Evolutionary conservation across 92 coral and sea anemone genomes (phyloP), one percentile per base, ranked within the genome.

Genomic region (Plumapathes pennacea): DNA sequence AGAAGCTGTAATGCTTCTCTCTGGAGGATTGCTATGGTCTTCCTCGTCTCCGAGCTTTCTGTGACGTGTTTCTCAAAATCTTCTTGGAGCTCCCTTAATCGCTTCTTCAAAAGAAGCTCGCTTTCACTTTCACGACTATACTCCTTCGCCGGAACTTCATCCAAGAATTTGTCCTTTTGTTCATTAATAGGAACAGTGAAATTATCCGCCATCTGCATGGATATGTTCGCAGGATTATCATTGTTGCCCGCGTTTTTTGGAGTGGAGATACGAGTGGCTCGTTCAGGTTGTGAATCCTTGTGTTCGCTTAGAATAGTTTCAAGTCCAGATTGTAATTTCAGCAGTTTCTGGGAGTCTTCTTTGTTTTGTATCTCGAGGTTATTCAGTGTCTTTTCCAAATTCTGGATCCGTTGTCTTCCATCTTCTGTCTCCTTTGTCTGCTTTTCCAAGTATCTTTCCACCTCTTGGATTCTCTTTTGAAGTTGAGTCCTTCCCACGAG

Each of bases 391-490:
- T 5, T 20, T 27, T 60, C 67, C 15, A 53, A 27, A 19, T 31
- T n/a, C 10, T 27, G 12, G 63, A 53, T 25, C 48, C 66, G 9
- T 40, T 54, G 20, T 74, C 59, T 2, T 40, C 62, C 25, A 51
- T 53, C 63, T 28, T 56, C 53, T 44, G 36, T 25, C 60, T 32
- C 3, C 23, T 32, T 29, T 3, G 4, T 32, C 41, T n/a, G n/a
- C n/a, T n/a, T n/a, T n/a, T n/a, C n/a, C n/a, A n/a, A n/a, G n/a
- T n/a, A n/a, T n/a, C n/a, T n/a, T n/a, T 32, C 14, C 0, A 66
- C 12, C 10, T 66, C 73, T 26, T 28, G 41, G 45, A 66, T 38
- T 17, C 54, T 50, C 13, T 43, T 53, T 40, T 66, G 73, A 25
- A 66, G 17, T 20, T 61, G 43, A 40, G 52, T 63, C 30, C 54